Evolutionary conservation across 2,113 vertebrate species (phyloP), one percentile per base, ranked within the genome.

Genomic region (Tragelaphus strepsiceros): DNA sequence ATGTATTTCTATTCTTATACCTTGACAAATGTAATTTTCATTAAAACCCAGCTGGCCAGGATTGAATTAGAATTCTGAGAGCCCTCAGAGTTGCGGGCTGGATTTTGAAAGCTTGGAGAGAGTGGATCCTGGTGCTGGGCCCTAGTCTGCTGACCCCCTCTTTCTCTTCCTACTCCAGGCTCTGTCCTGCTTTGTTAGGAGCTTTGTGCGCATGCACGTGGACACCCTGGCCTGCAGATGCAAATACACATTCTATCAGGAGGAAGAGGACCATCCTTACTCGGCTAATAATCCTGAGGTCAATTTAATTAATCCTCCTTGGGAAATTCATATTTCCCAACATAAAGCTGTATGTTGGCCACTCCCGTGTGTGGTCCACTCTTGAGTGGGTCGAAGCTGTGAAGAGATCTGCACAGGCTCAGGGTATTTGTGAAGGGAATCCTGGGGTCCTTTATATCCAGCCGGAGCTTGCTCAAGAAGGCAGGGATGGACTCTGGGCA

Each of bases 331-430:
- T 53, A 22, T 43, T 6, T 10, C 32, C 32, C 43, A 59, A 54
- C 3, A 43, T 59, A 67, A 94, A 43, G 26, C 7, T 59, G 12
- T 21, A 12, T 0, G 6, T 49, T 71, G 58, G 8, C 43, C 12
- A 30, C 5, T 1, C 17, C 9, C 3, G 0, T 51, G 7, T 4
- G 2, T 43, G 7, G 4, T 46, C 19, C 43, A 11, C n/a, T 62
- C 24, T 16, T 59, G 19, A 78, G 10, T 16, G 46, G 46, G 5
- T 12, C 7, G 4, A 43, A 5, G 35, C 16, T 58, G 13, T 62
- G n/a, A 90, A 62, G n/a, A 90, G 4, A 11, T 5, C 53, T 82
- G 8, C 7, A 2, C 54, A 17, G 16, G 8, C 77, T 94, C 13
- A 74, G 59, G 39, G 22, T 3, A 26, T 35, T 39, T 64, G 24